Percentiles rank a stretch among this genome's conserved stretches.
Conservation (phyloP, 2,888 invertebrate species). For the Cephalotes varians region DNA sequence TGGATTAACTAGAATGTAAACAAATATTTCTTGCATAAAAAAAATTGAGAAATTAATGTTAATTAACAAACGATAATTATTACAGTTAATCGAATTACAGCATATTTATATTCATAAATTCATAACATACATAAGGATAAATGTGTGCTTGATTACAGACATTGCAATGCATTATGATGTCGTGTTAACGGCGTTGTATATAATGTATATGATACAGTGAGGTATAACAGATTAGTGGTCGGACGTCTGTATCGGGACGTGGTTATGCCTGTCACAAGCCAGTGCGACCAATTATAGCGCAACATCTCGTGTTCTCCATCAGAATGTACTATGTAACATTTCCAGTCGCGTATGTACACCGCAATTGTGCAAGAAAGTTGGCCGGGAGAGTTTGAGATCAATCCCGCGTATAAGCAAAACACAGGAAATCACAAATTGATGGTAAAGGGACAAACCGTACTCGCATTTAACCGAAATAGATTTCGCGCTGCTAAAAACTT, state of each 20-base stretch:
- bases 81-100: neutral
- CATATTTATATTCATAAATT: neutral
- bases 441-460: neutral
- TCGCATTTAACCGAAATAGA: neutral
- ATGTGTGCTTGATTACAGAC: slow-evolving; percentile 45
- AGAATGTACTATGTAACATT: slow-evolving; percentile 46
- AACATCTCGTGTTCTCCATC: slow-evolving; percentile 50
- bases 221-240: slow-evolving; percentile 67
- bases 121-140: neutral
- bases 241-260: slow-evolving; percentile 62
- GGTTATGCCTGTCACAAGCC: slow-evolving; percentile 66
- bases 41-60: neutral
- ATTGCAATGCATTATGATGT: slow-evolving; percentile 50
- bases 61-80: neutral
- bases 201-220: slow-evolving; percentile 60
- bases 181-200: slow-evolving; percentile 57
- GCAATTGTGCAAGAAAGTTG: slow-evolving; percentile 53
- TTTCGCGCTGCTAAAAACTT: slow-evolving; percentile 15
- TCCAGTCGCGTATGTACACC: slow-evolving; percentile 44
- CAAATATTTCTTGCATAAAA: neutral
- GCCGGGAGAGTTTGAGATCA: slow-evolving; percentile 18
- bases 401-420: slow-evolving; percentile 7
- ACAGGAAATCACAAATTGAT: neutral
- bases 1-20: neutral
- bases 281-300: slow-evolving; percentile 63